Evolutionary conservation across 2,113 vertebrate species (phyloP).

Genomic region (Atherinomorus stipes): DNA sequence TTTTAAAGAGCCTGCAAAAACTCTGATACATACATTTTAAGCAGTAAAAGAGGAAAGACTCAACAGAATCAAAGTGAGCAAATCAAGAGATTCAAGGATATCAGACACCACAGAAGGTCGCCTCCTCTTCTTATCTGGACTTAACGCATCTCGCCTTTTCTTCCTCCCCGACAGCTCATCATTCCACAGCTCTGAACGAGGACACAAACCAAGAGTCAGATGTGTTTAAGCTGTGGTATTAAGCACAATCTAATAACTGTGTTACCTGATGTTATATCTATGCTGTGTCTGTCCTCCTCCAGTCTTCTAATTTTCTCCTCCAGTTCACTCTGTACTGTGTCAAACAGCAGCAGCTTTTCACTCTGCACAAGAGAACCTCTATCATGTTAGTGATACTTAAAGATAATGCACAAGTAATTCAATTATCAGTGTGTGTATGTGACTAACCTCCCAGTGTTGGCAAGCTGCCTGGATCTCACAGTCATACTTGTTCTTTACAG

Average conservation of each 20-base stretch:
- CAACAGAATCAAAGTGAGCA: not conserved
- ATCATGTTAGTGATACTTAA: not conserved
- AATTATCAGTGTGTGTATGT: not conserved
- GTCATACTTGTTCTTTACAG: conserved; percentile 97
- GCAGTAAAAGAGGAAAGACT: not conserved
- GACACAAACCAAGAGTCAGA: conserved; percentile 15
- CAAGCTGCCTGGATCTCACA: conserved; percentile 97
- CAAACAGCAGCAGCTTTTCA: conserved; percentile 94
- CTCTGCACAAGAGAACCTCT: conserved; percentile 79
- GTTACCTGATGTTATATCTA: conserved; percentile 94
- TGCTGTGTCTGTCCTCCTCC: conserved; percentile 95
- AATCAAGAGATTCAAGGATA: conserved; percentile 85
- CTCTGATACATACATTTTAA: no score
- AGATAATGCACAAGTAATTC: not conserved
- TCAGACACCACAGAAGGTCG: conserved; percentile 93
- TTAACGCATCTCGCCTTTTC: conserved; percentile 92
- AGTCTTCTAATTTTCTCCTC: conserved; percentile 97
- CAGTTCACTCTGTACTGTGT: conserved; percentile 95
- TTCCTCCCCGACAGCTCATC: conserved; percentile 93
- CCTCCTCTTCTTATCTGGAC: conserved; percentile 95
- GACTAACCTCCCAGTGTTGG: conserved; percentile 94
- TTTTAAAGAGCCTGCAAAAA: no score
- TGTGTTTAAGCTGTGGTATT: no score
- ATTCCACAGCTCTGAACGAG: conserved; percentile 90
- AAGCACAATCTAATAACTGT: not conserved